A percentile compares a stretch with the other conserved stretches of the same genome.
Conservation (phyloP, 2,113 vertebrate genomes). For the Chaetodon auriga region DNA sequence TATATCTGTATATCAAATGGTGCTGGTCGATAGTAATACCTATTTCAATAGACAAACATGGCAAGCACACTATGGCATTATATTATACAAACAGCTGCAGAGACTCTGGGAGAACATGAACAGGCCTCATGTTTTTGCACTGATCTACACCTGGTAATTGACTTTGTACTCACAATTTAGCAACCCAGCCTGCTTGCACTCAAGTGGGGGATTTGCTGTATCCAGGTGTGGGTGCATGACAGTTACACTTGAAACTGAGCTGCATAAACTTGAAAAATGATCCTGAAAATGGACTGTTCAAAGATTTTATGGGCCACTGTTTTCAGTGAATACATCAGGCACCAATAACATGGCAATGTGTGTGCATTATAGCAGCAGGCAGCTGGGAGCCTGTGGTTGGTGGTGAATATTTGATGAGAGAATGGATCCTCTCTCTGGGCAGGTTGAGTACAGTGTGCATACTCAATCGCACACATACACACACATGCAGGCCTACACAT, state of each 20-base stretch:
- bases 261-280: conserved; percentile 31
- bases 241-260: conserved; percentile 19
- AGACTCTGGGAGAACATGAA: neutral
- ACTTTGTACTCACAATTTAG: conserved; percentile 8
- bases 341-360: conserved; percentile 51
- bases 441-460: conserved; percentile 76
- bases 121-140: neutral
- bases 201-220: conserved; percentile 16
- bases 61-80: neutral
- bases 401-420: conserved; percentile 87
- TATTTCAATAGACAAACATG: neutral
- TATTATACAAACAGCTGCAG: conserved; percentile 2
- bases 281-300: conserved; percentile 25
- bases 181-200: neutral
- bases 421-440: conserved; percentile 82
- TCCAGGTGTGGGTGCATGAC: neutral
- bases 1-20: neutral
- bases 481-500: neutral
- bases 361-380: conserved; percentile 73
- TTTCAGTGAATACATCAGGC: conserved; percentile 40
- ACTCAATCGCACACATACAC: conserved; percentile 49
- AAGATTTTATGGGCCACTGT: conserved; percentile 40
- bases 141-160: neutral
- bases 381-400: conserved; percentile 79
- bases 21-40: neutral